phyloP scores from a whole-genome alignment of 92 coral and sea anemone genomes.

The Chrysogorgia sp. region DNA sequence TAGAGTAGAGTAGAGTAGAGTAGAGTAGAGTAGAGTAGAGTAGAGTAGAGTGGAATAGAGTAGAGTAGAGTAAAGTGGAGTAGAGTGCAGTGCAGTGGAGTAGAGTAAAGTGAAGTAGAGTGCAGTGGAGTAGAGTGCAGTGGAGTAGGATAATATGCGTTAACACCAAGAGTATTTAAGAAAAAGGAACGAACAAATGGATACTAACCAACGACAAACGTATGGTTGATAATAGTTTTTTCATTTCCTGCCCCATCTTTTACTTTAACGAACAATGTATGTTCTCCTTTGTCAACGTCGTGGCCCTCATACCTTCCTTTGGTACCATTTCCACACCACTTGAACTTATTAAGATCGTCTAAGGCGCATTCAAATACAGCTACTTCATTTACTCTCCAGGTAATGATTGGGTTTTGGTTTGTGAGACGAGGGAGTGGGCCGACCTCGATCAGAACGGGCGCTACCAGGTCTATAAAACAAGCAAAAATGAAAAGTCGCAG shows the following conservation, averaged over 20 bases:
- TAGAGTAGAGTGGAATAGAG: too few species aligned
- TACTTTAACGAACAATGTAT: constrained; percentile 67
- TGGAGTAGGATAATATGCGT: too few species aligned
- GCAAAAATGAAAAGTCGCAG: not conserved
- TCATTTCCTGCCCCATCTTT: constrained; percentile 81
- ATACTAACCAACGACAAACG: constrained; percentile 81
- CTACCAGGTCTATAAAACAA: constrained; percentile 16
- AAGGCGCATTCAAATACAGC: constrained; percentile 73
- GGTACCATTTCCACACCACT: constrained; percentile 55
- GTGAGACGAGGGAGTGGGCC: constrained; percentile 64
- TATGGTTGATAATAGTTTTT: constrained; percentile 70
- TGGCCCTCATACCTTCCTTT: constrained; percentile 64
- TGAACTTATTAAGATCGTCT: constrained; percentile 65
- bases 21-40: too few species aligned
- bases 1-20: too few species aligned
- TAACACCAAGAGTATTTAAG: too few species aligned
- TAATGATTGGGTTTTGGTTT: constrained; percentile 47
- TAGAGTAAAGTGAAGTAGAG: too few species aligned
- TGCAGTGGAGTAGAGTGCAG: too few species aligned
- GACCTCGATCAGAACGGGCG: constrained; percentile 67
- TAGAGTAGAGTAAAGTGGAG: too few species aligned
- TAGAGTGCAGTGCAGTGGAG: too few species aligned
- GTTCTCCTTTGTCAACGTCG: constrained; percentile 64
- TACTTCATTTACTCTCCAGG: constrained; percentile 76
- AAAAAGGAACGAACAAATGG: too few species aligned